Evolutionary conservation across 2,888 invertebrate genomes (phyloP), one percentile per base, ranked within the genome.

Genomic region (Psylliodes chrysocephalus): DNA sequence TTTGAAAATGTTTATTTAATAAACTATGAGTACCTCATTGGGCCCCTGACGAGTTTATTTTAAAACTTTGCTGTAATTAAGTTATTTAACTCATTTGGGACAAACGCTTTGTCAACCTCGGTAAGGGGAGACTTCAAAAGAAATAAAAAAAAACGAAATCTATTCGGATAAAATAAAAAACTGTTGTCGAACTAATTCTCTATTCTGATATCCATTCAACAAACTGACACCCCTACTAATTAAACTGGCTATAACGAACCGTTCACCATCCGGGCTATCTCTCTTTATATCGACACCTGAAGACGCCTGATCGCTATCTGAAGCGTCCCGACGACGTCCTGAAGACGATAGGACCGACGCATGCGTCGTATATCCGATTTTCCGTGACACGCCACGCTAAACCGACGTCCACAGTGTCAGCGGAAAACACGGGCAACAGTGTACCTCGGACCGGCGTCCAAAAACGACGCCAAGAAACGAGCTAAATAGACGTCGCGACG

Each of bases 341-440:
- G 35, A 47, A 47, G 49, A 59, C 49, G 59, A 59, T 49, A 55
- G 51, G 59, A 49, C 17, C 38, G 60, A 64, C 64, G 64, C 64
- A 53, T 44, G 64, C 64, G 64, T 55, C 51, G 42, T 57, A 51
- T 52, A 52, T 33, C 60, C 14, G 19, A 46, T 42, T 59, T 57
- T 59, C 47, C 59, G 40, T 51, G 49, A 57, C 59, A 59, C 59
- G 38, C 57, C 22, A 22, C 14, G 22, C 46, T 12, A 44, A 18
- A 44, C 44, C 22, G 47, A 49, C 28, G 14, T 28, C 49, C n/a
- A 49, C 40, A 17, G 40, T 10, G 12, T 49, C 28, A 30, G 57
- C 33, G 46, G 18, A 47, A 47, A 47, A 35, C 38, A 59, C 59
- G 59, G 59, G 59, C 59, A 59, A 44, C 59, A 59, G 59, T 59